Percentiles rank a stretch among this genome's conserved stretches.
Evolutionary conservation across 2,113 vertebrate species (phyloP).

Genomic region (Meriones unguiculatus): DNA sequence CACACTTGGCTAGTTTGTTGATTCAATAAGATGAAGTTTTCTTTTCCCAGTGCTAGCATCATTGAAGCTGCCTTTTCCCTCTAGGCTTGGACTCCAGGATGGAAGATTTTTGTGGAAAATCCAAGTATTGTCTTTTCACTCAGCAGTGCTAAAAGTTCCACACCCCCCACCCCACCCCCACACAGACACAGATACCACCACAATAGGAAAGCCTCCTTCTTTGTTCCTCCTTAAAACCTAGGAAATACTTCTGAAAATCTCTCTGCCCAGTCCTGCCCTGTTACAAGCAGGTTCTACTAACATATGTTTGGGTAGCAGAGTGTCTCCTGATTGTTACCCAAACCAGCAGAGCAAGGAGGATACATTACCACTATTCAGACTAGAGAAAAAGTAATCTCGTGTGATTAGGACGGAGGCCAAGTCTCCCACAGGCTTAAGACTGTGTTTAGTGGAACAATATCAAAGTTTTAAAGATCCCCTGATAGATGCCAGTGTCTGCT

Average conservation of each 20-base stretch:
- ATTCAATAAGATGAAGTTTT: not conserved
- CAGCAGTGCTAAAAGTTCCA: not conserved
- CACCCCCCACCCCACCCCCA: not conserved
- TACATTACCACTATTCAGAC: not conserved
- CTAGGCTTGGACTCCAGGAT: not conserved
- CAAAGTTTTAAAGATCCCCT: not conserved
- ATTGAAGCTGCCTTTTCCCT: not conserved
- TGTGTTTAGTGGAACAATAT: not conserved
- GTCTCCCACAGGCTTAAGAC: not conserved
- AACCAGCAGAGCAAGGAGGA: not conserved
- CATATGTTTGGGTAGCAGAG: accelerated
- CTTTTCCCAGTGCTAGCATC: not conserved
- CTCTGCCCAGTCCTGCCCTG: not conserved
- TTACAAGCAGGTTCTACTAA: not conserved
- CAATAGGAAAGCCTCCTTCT: not conserved
- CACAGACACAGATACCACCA: too few relatives aligned
- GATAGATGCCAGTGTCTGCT: not conserved
- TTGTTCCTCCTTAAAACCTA: not conserved
- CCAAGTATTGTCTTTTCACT: not conserved
- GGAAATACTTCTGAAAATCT: not conserved
- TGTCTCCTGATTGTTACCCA: too few relatives aligned
- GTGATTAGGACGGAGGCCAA: not conserved
- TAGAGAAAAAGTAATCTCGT: not conserved
- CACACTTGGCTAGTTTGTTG: not conserved
- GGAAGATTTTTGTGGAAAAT: accelerated